Percentiles rank a stretch among this genome's conserved stretches.
These are phyloP conservation scores for Drosophila mojavensis DNA, from an alignment of 1,140 invertebrate species.

Conservation along the genomic window DNA sequence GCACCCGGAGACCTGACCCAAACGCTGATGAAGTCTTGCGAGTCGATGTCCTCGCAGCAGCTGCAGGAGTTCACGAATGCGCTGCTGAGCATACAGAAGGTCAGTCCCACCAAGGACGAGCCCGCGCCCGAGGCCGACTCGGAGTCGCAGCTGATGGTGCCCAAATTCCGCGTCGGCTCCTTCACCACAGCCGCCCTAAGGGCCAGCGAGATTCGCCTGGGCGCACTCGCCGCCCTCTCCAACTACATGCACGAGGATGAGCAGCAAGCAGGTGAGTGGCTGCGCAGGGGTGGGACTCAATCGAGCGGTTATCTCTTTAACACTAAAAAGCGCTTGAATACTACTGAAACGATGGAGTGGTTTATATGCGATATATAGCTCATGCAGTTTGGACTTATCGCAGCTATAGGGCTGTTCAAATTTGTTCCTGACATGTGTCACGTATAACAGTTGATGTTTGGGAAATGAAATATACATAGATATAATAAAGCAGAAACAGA, in stretches of 20 bases:
- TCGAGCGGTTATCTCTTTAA: background rate
- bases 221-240: conserved; percentile 77
- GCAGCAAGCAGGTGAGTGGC: conserved; percentile 75
- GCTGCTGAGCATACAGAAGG: conserved; percentile 70
- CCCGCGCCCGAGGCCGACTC: conserved; percentile 42
- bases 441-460: too few species aligned
- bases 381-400: background rate
- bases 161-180: conserved; percentile 87
- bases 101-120: conserved; percentile 33
- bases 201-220: conserved; percentile 68
- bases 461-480: too few species aligned
- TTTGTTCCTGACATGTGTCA: too few species aligned
- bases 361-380: background rate
- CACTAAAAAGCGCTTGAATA: background rate
- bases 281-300: background rate
- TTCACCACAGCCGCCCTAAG: conserved; percentile 80
- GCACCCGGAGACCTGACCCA: conserved; percentile 60
- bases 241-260: conserved; percentile 80
- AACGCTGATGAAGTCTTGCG: conserved; percentile 80
- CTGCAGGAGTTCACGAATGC: conserved; percentile 79
- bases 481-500: too few species aligned
- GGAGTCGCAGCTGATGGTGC: conserved; percentile 84
- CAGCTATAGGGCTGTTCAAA: background rate
- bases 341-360: conserved; percentile 3
- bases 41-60: conserved; percentile 85